Evolutionary conservation across 1,140 invertebrate genomes (phyloP).

Genomic region (Drosophila teissieri): DNA sequence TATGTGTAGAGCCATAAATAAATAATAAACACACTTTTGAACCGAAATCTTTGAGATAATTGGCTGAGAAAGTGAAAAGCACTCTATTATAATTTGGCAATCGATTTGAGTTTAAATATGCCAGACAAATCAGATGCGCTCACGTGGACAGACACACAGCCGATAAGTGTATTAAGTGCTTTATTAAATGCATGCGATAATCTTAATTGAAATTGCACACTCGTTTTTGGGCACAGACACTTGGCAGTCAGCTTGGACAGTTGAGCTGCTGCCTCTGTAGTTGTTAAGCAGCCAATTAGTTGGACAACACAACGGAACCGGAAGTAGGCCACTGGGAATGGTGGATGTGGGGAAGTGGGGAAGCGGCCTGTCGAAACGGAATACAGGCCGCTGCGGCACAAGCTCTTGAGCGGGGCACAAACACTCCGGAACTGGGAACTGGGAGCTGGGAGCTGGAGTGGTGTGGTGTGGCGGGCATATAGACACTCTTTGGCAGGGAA

Average conservation of each 20-base stretch:
- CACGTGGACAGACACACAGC: neutral
- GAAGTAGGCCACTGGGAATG: slow-evolving; percentile 1
- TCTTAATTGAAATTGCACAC: slow-evolving; percentile 76
- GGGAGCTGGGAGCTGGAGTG: neutral
- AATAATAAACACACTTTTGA: neutral
- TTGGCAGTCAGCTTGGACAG: slow-evolving; percentile 44
- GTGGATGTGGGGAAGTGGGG: neutral
- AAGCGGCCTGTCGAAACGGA: slow-evolving; percentile 27
- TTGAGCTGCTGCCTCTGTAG: slow-evolving; percentile 40
- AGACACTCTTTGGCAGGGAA: neutral
- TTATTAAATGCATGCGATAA: slow-evolving; percentile 60
- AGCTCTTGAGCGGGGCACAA: slow-evolving; percentile 5
- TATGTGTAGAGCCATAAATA: too few species aligned
- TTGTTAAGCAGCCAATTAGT: slow-evolving; percentile 77
- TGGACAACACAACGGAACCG: slow-evolving; percentile 32
- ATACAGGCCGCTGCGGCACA: slow-evolving; percentile 26
- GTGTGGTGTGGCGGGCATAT: neutral
- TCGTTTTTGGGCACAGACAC: slow-evolving; percentile 46
- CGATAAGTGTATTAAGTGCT: slow-evolving; percentile 47
- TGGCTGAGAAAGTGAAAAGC: neutral
- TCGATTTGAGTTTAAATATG: slow-evolving; percentile 18
- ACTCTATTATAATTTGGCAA: slow-evolving; percentile 1
- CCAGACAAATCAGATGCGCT: slow-evolving; percentile 5
- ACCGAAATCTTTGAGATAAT: neutral
- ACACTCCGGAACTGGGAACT: neutral